Base-by-base conservation (phyloP, 1,140 invertebrate genomes). In the Atta texana region DNA sequence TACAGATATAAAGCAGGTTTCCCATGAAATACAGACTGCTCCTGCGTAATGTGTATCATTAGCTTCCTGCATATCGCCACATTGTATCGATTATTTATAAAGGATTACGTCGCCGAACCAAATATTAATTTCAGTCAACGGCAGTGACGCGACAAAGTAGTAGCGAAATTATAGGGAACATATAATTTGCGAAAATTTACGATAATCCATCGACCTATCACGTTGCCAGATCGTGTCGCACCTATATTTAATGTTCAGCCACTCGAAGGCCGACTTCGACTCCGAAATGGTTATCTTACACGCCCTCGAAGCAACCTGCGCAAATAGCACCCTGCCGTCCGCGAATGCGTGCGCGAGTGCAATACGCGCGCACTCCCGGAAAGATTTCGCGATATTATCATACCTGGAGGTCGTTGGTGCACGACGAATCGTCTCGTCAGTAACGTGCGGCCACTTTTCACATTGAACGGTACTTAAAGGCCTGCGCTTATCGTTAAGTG, bases 371-470 rank as follows among this genome's bases (percentile, higher is more conserved):
- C 74, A 59, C 49, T 78, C 71, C 59, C 71, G 82, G 53, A 28
- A 66, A 66, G 74, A 85, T 85, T 39, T 77, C 82, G 74, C 74
- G 82, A 85, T 78, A 78, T 85, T 85, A 78, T 85, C 82, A 85
- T 78, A 66, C 81, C 74, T 85, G 59, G 74, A 14, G 81, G 71
- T 85, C 74, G 74, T 85, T 85, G 82, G 82, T 85, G 82, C 74
- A 66, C 71, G 71, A 85, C 81, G 81, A 85, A 85, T 85, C 81
- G 81, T 85, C 81, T 85, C 81, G 81, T 85, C 81, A 85, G 81
- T 44, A 85, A 24, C 57, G 57, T 24, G 71, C 71, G 59, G 81
- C 81, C 81, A 76, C 81, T 85, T 85, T 85, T 85, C 81, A 76
- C 81, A 76, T 85, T 85, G 81, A 85, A 85, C 81, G 81, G 71